Evolutionary conservation across 1,140 invertebrate genomes (phyloP), one percentile per base, ranked within the genome.

Genomic region (Hypsibius dujardini): DNA sequence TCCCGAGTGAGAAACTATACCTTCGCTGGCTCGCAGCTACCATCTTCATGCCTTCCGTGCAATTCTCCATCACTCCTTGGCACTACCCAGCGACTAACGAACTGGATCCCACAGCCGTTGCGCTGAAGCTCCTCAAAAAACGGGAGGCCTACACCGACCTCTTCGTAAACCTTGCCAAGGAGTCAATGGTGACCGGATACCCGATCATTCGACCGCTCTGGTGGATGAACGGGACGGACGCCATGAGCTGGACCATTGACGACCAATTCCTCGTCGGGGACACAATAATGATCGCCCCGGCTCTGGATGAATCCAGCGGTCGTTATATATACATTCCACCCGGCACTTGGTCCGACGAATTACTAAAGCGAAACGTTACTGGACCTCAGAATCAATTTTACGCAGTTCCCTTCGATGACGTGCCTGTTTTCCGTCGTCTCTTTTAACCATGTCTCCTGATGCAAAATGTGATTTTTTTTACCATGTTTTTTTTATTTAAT

Each of bases 51-150:
- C 90, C 92, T 0, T 82, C 84, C 1, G 82, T 95, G 76, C 90
- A 96, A 79, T 92, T 90, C 77, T 92, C 90, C 1, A 87, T 86
- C 73, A 83, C 86, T 1, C 92, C 92, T 0, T 95, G 90, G 91
- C 84, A 89, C 70, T 93, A 86, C 78, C 87, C 7, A 67, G 90
- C 74, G 75, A 83, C 1, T 84, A 90, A 79, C 85, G 81, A 69
- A 69, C 62, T 71, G 15, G 46, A 76, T 74, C 42, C 74, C 2
- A 74, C 88, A 1, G 75, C 79, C n/a, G 86, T 91, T 56, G 83
- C 84, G 73, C 83, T 82, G 72, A 83, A 80, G 71, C 86, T 85
- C 75, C 85, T 87, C 0, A 75, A 84, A 28, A 77, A 92, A 1
- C 90, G 91, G 76, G 82, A 82, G n/a, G 75, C 84, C 40, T 86